A percentile compares a stretch with the other conserved stretches of the same genome.
Evolutionary conservation across 1,140 invertebrate genomes (phyloP).

Genomic region (Arctopsyche grandis): DNA sequence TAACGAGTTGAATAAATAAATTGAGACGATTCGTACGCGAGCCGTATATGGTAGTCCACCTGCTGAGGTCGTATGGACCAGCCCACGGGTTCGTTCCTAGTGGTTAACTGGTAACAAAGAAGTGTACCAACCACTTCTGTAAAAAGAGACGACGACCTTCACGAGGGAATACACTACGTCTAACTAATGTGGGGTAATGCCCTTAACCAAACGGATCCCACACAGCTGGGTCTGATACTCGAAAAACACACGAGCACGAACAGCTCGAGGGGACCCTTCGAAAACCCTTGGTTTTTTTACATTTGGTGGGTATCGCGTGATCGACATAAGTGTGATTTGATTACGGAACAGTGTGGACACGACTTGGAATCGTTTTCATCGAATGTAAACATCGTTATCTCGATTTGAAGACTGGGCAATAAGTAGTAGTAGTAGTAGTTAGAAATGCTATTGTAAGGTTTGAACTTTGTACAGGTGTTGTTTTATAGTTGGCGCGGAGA

Average conservation of each 20-base stretch:
- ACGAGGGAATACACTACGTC: not conserved
- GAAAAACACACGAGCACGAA: not conserved
- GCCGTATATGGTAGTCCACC: slow-evolving; percentile 33
- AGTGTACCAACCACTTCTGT: slow-evolving; percentile 1
- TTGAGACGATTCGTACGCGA: not conserved
- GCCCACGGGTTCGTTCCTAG: not conserved
- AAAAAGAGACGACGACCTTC: not conserved
- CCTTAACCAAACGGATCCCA: not conserved
- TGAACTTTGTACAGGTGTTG: too few relatives aligned
- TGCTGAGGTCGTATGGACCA: not conserved
- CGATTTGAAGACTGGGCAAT: too few relatives aligned
- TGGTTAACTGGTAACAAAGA: not conserved
- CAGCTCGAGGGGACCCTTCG: not conserved
- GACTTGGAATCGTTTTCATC: not conserved
- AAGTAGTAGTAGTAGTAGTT: too few relatives aligned
- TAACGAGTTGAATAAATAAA: slow-evolving; percentile 15
- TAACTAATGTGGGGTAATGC: slow-evolving; percentile 24
- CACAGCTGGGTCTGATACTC: not conserved
- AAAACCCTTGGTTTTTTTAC: not conserved
- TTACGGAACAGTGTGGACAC: not conserved
- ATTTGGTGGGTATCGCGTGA: slow-evolving; percentile 1
- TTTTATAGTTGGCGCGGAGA: too few relatives aligned
- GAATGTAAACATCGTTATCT: not conserved
- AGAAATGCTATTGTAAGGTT: too few relatives aligned
- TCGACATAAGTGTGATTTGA: slow-evolving; percentile 7